phyloP scores from a whole-genome alignment of 2,888 invertebrate species.

The Sphaerophoria rueppellii region DNA sequence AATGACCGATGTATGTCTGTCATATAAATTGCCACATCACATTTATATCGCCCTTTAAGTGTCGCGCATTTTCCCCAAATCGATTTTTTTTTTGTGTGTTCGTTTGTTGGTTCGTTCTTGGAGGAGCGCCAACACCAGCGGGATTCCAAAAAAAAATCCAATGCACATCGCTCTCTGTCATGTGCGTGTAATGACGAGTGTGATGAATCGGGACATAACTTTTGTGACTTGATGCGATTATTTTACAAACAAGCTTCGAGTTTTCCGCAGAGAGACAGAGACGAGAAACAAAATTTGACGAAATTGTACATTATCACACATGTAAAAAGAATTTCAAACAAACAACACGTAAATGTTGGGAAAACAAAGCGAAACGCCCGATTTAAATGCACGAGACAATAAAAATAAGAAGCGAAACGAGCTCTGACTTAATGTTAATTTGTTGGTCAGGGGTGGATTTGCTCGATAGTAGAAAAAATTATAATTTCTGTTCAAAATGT shows the following conservation, averaged over 20 bases:
- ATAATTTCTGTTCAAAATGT: background rate
- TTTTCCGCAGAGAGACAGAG: background rate
- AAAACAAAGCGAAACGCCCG: constrained; percentile 58
- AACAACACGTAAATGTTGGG: background rate
- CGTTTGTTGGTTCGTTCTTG: background rate
- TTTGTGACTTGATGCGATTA: constrained; percentile 58
- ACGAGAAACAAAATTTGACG: background rate
- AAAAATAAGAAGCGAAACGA: constrained; percentile 18
- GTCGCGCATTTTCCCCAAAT: constrained; percentile 43
- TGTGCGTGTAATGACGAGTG: constrained; percentile 58
- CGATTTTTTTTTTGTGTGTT: constrained; percentile 31
- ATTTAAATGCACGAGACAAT: constrained; percentile 61
- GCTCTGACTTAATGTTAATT: background rate
- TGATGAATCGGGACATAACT: constrained; percentile 69
- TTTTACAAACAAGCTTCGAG: constrained; percentile 46
- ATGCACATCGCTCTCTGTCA: constrained; percentile 1
- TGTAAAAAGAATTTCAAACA: constrained; percentile 24
- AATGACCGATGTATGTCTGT: constrained; percentile 64
- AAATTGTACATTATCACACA: background rate
- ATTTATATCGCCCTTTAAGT: constrained; percentile 66
- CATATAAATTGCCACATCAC: constrained; percentile 65
- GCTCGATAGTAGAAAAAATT: background rate
- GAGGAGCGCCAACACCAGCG: constrained; percentile 57
- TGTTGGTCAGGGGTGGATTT: background rate
- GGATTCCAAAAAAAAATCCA: background rate